phyloP scores from a whole-genome alignment of 1,140 invertebrate genomes.

The Drosophila kikkawai region DNA sequence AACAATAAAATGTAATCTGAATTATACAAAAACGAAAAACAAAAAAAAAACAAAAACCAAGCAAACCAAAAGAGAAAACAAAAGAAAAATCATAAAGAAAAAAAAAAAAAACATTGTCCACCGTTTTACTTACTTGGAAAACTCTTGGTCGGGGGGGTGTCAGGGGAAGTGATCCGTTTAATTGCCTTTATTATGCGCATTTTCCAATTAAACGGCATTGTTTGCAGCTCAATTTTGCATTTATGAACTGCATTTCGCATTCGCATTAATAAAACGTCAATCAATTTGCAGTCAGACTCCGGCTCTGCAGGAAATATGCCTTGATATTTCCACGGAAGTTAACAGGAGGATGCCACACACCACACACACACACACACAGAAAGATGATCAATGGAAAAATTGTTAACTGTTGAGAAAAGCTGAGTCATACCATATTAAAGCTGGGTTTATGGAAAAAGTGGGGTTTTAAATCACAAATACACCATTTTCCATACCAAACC shows the following conservation, averaged over 20 bases:
- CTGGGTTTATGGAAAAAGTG: background rate
- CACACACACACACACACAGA: background rate
- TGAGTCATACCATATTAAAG: background rate
- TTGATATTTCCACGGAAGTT: slow-evolving; percentile 27
- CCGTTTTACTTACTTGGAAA: slow-evolving; percentile 20
- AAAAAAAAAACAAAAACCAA: slow-evolving; percentile 40
- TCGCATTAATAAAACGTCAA: slow-evolving; percentile 41
- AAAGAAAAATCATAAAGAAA: slow-evolving; percentile 59
- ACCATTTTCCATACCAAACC: background rate
- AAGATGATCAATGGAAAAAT: background rate
- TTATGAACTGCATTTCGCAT: slow-evolving; percentile 18
- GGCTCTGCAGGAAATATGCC: slow-evolving; percentile 22
- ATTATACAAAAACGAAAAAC: slow-evolving; percentile 72
- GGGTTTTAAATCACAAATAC: too few relatives aligned
- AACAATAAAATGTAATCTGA: slow-evolving; percentile 84
- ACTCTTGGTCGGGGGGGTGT: background rate
- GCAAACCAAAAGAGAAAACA: slow-evolving; percentile 51
- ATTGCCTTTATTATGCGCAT: slow-evolving; percentile 37
- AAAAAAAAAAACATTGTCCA: slow-evolving; percentile 17
- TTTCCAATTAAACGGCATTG: slow-evolving; percentile 51
- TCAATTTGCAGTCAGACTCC: slow-evolving; percentile 22
- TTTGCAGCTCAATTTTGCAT: slow-evolving; percentile 32
- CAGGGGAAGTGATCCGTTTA: background rate
- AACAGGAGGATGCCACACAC: background rate
- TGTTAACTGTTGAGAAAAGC: background rate